Conservation (phyloP, 2,113 vertebrate species). For the Brachionichthys hirsutus region DNA sequence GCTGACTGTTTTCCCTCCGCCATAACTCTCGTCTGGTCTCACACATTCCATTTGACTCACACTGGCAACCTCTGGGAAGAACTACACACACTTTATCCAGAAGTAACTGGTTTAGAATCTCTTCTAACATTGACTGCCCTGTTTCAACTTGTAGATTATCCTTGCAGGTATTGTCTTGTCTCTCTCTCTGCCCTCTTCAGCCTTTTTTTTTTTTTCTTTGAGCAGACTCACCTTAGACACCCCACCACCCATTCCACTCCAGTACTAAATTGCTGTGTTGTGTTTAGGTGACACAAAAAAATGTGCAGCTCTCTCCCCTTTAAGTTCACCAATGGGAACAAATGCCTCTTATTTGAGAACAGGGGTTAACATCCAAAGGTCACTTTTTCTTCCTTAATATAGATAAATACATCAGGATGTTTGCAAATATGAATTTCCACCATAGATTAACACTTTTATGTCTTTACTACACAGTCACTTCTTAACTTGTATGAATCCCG, state of each 20-base stretch:
- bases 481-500: not conserved
- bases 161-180: slow-evolving; percentile 19
- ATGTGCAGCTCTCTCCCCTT: slow-evolving; percentile 32
- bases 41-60: slow-evolving; percentile 40
- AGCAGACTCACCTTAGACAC: slow-evolving; percentile 66
- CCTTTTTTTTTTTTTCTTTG: slow-evolving; percentile 52
- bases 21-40: slow-evolving; percentile 56
- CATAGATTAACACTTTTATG: not conserved
- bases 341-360: not conserved
- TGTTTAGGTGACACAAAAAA: slow-evolving; percentile 39
- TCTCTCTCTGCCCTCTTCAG: slow-evolving; percentile 35
- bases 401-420: not conserved
- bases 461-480: not conserved
- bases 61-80: slow-evolving; percentile 30
- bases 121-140: not conserved
- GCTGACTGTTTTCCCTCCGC: slow-evolving; percentile 76
- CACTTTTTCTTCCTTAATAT: slow-evolving; percentile 2
- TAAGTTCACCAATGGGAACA: slow-evolving; percentile 18
- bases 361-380: slow-evolving; percentile 9
- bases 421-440: not conserved
- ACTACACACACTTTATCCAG: slow-evolving; percentile 38
- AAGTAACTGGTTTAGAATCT: slow-evolving; percentile 26
- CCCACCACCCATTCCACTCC: slow-evolving; percentile 57
- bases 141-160: not conserved
- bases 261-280: slow-evolving; percentile 60